Evolutionary conservation across 2,113 vertebrate genomes (phyloP), one percentile per base, ranked within the genome.

Genomic region (Pionites leucogaster): DNA sequence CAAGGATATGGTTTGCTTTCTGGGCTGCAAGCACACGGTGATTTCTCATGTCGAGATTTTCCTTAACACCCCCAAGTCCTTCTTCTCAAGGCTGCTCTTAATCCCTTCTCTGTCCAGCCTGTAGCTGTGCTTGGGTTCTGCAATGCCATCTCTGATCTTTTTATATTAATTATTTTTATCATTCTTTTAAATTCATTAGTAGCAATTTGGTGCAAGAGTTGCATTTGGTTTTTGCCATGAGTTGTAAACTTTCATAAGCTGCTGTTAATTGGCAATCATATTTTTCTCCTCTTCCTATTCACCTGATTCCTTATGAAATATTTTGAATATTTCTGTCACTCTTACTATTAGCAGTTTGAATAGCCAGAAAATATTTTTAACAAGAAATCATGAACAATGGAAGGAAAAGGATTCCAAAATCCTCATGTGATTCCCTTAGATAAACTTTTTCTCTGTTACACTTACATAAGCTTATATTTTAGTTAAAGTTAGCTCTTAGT

Each of bases 341-440:
- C 8, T 29, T 49, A n/a, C 4, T 25, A 65, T n/a, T 29, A 67
- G 6, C 0, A 12, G 19, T 52, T 65, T 46, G 14, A 9, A 15
- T 31, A 49, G 16, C 13, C 57, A 90, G 20, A 93, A 88, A 90
- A 60, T n/a, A 53, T 37, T 67, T 87, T 76, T 53, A 92, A 74
- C 9, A 65, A 46, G 19, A 89, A 37, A 44, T 42, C 18, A 64
- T 19, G 39, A 94, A 60, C 1, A n/a, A 33, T 16, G 7, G 8
- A 2, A 1, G 2, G 4, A 3, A 41, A 44, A 55, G 1, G 0
- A 52, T 35, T 68, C 27, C 37, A 82, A 70, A 60, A 39, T 75
- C 8, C 23, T 87, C 5, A 9, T 29, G 5, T n/a, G 9, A 64
- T 68, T 89, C 13, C 10, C 37, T 84, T 82, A 77, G 35, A 35